Conservation (phyloP, 1,140 invertebrate species). For the Atta texana region DNA sequence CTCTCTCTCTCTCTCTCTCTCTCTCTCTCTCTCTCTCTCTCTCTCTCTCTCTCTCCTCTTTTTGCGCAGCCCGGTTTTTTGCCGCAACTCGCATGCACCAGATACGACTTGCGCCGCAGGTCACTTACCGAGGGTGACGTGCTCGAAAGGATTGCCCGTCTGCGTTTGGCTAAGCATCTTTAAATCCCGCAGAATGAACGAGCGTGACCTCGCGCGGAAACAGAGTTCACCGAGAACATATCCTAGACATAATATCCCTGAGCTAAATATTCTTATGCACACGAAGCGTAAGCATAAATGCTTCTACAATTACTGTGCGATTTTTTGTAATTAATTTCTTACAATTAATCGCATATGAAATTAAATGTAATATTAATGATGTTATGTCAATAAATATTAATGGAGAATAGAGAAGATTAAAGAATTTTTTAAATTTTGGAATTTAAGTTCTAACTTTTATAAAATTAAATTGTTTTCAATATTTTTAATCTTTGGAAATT, state of each 20-base stretch:
- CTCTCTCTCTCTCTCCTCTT: background rate
- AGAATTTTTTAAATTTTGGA: too few species aligned
- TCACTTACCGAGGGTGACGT: conserved; percentile 29
- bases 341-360: background rate
- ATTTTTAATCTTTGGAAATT: too few species aligned
- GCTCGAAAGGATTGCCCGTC: conserved; percentile 28
- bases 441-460: too few species aligned
- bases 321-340: background rate
- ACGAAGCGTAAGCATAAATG: background rate
- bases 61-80: background rate
- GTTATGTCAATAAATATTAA: background rate
- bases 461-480: too few species aligned
- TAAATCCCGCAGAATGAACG: conserved; percentile 20
- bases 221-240: background rate
- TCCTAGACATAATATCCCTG: background rate
- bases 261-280: background rate
- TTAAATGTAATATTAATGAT: background rate
- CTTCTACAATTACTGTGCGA: background rate
- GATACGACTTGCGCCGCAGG: conserved; percentile 51
- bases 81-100: conserved; percentile 30
- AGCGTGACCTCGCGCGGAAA: background rate
- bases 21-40: conserved; percentile 8
- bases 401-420: background rate
- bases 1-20: background rate
- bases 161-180: background rate